Evolutionary conservation across 2,888 invertebrate genomes (phyloP), one percentile per base, ranked within the genome.

Genomic region (Heteropelma amictum): DNA sequence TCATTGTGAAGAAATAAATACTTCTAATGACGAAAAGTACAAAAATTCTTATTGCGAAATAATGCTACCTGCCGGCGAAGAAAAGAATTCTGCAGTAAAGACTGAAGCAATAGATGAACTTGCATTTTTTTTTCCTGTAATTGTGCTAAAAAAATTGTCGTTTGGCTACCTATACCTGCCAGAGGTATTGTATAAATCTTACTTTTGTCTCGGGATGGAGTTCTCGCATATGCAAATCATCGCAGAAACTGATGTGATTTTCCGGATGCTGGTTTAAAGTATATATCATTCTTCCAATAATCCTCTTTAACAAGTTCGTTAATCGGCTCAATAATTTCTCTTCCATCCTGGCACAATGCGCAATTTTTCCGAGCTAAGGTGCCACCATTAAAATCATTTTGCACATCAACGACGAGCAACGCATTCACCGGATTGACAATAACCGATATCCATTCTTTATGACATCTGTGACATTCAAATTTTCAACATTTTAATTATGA

Each of bases 371-470:
- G 94, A 87, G 97, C 95, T 83, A 99, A 92, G 3, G 96, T 95
- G 35, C 98, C 98, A 72, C 94, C 94, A 85, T 99, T 97, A 90
- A 98, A 98, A 91, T 99, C 98, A 89, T 98, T 98, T 91, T 98
- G 98, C n/a, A 98, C 97, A 89, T 98, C 98, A 76, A 99, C 96
- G 75, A 98, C 93, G 76, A 99, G 90, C 87, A 98, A 93, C 30
- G 95, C 97, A 85, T 93, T 95, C 74, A 95, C 93, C 14, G 97
- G 97, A 60, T 94, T 92, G 17, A 83, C 7, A 8, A 76, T 79
- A 83, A 93, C 93, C 92, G 94, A 94, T 78, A 96, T 94, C 96
- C 96, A 96, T 82, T 94, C 93, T 87, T 94, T 93, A 94, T 95
- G 95, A 87, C 96, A 96, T 88, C 94, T 95, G 42, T 35, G 19